phyloP scores from a whole-genome alignment of 2,888 invertebrate species.

The Malacosoma neustria region DNA sequence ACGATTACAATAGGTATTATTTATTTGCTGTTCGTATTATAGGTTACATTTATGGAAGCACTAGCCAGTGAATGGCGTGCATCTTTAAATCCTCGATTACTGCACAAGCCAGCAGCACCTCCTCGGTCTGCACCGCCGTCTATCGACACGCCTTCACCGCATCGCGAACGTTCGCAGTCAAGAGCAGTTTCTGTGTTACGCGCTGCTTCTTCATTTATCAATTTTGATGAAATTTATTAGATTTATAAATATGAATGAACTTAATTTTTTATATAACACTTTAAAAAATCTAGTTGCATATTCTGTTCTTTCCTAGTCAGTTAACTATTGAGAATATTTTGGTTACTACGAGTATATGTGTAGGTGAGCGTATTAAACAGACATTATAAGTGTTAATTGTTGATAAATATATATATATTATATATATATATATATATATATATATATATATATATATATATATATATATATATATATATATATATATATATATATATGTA shows the following conservation, averaged over 20 bases:
- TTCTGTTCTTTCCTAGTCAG: too few species aligned
- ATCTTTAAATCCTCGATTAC: slow-evolving; percentile 46
- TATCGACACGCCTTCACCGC: slow-evolving; percentile 35
- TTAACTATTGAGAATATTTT: neutral
- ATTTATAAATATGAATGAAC: neutral
- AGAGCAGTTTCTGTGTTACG: slow-evolving; percentile 55
- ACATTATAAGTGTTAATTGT: too few species aligned
- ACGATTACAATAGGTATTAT: too few species aligned
- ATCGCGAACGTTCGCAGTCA: slow-evolving; percentile 47
- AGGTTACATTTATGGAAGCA: slow-evolving; percentile 55
- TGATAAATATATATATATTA: too few species aligned
- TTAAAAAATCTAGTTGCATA: too few species aligned
- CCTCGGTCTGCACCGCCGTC: slow-evolving; percentile 52
- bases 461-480: too few species aligned
- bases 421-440: too few species aligned
- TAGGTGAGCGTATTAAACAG: too few species aligned
- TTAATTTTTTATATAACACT: too few species aligned
- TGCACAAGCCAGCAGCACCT: slow-evolving; percentile 49
- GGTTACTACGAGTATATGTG: neutral
- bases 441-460: too few species aligned
- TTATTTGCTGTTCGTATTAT: too few species aligned
- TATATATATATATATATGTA: too few species aligned
- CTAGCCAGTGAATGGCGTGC: slow-evolving; percentile 54
- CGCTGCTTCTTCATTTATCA: slow-evolving; percentile 60
- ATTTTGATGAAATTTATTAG: slow-evolving; percentile 60